Evolutionary conservation across 2,797 vertebrate genomes (phyloP), one percentile per base, ranked within the genome.

Genomic region (Cephalopachus bancanus): DNA sequence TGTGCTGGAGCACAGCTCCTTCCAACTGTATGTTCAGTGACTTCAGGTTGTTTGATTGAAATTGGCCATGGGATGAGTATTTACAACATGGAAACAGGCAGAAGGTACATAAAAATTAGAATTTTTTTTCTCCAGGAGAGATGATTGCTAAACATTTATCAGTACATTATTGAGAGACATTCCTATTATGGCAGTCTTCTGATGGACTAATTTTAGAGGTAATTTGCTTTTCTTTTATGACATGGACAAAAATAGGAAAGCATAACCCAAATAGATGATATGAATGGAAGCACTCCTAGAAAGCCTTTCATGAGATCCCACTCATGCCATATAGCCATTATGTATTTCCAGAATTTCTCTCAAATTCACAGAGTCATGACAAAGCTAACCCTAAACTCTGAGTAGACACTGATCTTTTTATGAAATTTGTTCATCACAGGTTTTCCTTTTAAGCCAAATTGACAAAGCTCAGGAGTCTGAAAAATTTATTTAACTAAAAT

Each of bases 181-280:
- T 65, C 10, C 7, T 92, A 37, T 95, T 86, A 24, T 87, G 37
- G 33, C 67, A 28, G 30, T 55, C 30, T 84, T 16, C 26, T 79
- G 15, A 71, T 67, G 69, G 51, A 14, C 10, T 87, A 26, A 65
- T 28, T 95, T 86, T 75, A 67, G 53, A 81, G 33, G 7, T 24
- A 51, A 26, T 92, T 90, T 90, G 17, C 55, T 81, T 96, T 96
- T 65, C 6, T 83, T 28, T 84, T 65, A 30, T 26, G 20, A 33
- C 79, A 28, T 26, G 78, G 93, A 92, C 10, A 69, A 71, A 89
- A 94, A 37, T 81, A 65, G 44, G 65, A 67, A 60, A 93, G 22
- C 62, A 64, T 81, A 84, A 22, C 19, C n/a, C 53, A 37, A 22
- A 83, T 22, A 64, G 26, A 22, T 24, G 16, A 64, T 24, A 78